Evolutionary conservation across 2,113 vertebrate genomes (phyloP), one percentile per base, ranked within the genome.

Genomic region (Danionella cerebrum): DNA sequence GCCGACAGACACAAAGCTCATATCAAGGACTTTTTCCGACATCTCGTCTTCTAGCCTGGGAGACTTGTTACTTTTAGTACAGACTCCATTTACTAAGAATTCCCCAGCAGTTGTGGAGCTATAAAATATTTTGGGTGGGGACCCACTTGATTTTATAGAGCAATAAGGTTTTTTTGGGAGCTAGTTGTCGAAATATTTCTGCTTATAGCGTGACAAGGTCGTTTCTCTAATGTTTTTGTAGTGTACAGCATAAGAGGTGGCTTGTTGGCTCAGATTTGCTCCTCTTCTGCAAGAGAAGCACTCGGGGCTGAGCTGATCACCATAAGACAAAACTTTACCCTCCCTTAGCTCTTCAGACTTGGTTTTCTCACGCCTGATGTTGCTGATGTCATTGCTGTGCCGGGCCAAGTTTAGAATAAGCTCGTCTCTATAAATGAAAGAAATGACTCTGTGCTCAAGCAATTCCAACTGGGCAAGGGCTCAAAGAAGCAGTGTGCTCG

Each of bases 321-420:
- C 66, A 69, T 65, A 22, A 22, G 39, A 73, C 70, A 29, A 71
- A 72, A 70, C 48, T 21, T 24, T 58, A 76, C 24, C 51, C 76
- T 70, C 65, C 70, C 79, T 73, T 35, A 12, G 74, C 80, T 78
- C 79, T 73, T 76, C 77, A 78, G 80, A 77, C 75, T 77, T 64
- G 50, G 36, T 76, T 84, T 88, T 88, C 87, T 87, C 84, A 87
- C 80, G 82, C 83, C 77, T 79, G 39, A 67, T 80, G 70, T 36
- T 6, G 80, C 78, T 88, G 87, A 88, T 82, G 84, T 87, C 79
- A 88, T 80, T 71, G 60, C 73, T 75, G 65, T 65, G 55, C 47
- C 13, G 4, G 14, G 85, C 83, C 86, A 83, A 79, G 77, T 75
- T 73, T 71, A 70, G 77, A 83, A 70, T 70, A 69, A 83, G 74